Evolutionary conservation across 92 coral and sea anemone species (phyloP), one percentile per base, ranked within the genome.

Genomic region (Nematostella vectensis): DNA sequence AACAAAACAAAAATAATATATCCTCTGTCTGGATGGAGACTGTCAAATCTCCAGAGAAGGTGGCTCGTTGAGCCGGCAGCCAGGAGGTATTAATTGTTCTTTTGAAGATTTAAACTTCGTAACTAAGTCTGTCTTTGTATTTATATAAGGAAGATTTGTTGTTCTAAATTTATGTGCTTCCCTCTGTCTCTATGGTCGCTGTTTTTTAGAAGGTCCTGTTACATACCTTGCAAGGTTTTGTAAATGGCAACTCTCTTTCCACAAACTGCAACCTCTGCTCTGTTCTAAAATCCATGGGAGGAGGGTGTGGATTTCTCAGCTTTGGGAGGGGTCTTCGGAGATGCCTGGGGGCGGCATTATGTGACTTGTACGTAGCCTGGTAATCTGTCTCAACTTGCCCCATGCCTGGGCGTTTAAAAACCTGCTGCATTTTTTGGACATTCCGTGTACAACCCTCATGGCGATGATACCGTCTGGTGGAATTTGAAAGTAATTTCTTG

Each of bases 261-360:
- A 83, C 62, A 44, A 60, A 89, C 42, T 89, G 89, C 59, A 63
- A 63, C 48, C 94, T 67, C 58, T 86, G 88, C 22, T 69, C 94
- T 0, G 96, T 89, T 47, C 96, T 76, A 55, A 89, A 89, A 54
- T 89, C 96, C 96, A 89, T 89, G 15, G 96, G 94, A 24, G 96
- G 96, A 36, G 96, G 95, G 57, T 89, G 57, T 13, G 96, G 96
- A 27, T 89, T 89, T 47, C 96, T 72, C 30, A 89, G 72, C 31
- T 78, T 78, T 1, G 96, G 96, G 11, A 89, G 72, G 4, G 96
- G 96, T 29, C 76, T 81, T 50, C 83, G 70, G 3, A 78, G 65
- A 23, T 70, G 75, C 19, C 96, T 75, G 2, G 82, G 82, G 1
- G 69, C 79, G n/a, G 72, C 26, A 19, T 19, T 19, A 48, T 80